These are phyloP conservation scores for Tolmerus cingulatus DNA, from an alignment of 2,888 invertebrate species.

Conservation along the genomic window DNA sequence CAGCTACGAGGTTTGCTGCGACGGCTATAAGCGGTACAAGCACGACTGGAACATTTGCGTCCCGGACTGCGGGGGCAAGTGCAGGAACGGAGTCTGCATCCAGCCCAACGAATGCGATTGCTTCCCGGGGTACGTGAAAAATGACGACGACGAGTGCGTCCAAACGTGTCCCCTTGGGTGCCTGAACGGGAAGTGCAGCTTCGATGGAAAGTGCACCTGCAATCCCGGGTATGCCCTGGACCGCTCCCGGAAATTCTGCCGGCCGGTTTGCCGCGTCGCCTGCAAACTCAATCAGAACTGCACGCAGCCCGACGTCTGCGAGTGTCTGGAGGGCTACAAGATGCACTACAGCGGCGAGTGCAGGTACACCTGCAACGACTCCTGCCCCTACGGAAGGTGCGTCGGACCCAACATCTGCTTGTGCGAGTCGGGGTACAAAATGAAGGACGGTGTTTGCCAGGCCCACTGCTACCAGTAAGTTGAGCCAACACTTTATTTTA, in stretches of 20 bases:
- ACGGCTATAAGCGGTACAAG: slow-evolving; percentile 72
- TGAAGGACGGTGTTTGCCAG: slow-evolving; percentile 60
- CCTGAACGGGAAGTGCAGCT: slow-evolving; percentile 71
- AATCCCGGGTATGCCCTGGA: slow-evolving; percentile 58
- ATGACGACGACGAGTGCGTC: slow-evolving; percentile 67
- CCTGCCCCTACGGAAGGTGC: slow-evolving; percentile 67
- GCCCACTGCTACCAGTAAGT: slow-evolving; percentile 61
- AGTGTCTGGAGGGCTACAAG: slow-evolving; percentile 59
- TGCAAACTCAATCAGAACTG: slow-evolving; percentile 64
- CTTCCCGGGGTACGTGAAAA: slow-evolving; percentile 69
- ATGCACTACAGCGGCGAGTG: slow-evolving; percentile 50
- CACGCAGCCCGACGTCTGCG: slow-evolving; percentile 60
- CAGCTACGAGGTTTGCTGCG: slow-evolving; percentile 75
- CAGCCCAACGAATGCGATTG: slow-evolving; percentile 67
- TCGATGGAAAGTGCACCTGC: slow-evolving; percentile 71
- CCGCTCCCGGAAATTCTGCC: slow-evolving; percentile 64
- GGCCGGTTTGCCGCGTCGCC: slow-evolving; percentile 65
- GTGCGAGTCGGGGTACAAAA: slow-evolving; percentile 66
- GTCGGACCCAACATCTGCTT: slow-evolving; percentile 68
- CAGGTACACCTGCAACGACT: slow-evolving; percentile 54
- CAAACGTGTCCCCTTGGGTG: slow-evolving; percentile 75
- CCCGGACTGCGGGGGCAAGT: slow-evolving; percentile 64
- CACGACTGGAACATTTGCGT: slow-evolving; percentile 65
- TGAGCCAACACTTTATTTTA: background rate
- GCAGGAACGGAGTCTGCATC: slow-evolving; percentile 68